Base-by-base conservation (phyloP, 2,888 invertebrate genomes). In the Boloria selene region DNA sequence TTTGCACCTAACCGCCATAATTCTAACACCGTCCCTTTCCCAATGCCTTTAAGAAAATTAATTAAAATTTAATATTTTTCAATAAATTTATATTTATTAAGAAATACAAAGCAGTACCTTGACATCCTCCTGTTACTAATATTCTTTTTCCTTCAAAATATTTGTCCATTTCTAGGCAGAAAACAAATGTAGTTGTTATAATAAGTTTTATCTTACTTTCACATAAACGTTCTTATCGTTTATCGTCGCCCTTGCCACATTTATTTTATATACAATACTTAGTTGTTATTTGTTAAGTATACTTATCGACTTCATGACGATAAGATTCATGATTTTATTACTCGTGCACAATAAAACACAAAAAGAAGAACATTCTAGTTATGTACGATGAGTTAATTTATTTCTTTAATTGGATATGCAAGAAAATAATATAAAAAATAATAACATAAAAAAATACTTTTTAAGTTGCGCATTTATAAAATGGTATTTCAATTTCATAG, bases 111-210 rank as follows among this genome's bases (percentile, higher is more conserved):
- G 26, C 44, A 45, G 13, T 93, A 96, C 97, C 97, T 94, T 95
- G 95, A 52, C 96, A 97, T 61, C 97, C 97, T 56, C 98, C 98
- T 3, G 98, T 98, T 0, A 98, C 96, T 53, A 98, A 88, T 77
- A 97, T 95, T 61, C 95, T 93, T 91, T 96, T 97, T 61, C 94
- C 95, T 75, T 92, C 91, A 79, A 96, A 96, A 72, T 83, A 88
- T 75, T 94, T 84, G 65, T 84, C 81, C 88, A 88, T 89, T 65
- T 67, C 75, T 42, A 17, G 10, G 26, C 53, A 6, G 14, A 13
- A 38, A 16, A 51, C n/a, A 10, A 51, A 44, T 63, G 45, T 51
- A 56, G 22, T 13, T 49, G 7, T 26, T 18, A 18, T 50, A 16
- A 22, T 42, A 10, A 31, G 22, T 22, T n/a, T 47, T 54, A 51